Conservation (phyloP, 2,113 vertebrate species). For the Hemibates koningsi region DNA sequence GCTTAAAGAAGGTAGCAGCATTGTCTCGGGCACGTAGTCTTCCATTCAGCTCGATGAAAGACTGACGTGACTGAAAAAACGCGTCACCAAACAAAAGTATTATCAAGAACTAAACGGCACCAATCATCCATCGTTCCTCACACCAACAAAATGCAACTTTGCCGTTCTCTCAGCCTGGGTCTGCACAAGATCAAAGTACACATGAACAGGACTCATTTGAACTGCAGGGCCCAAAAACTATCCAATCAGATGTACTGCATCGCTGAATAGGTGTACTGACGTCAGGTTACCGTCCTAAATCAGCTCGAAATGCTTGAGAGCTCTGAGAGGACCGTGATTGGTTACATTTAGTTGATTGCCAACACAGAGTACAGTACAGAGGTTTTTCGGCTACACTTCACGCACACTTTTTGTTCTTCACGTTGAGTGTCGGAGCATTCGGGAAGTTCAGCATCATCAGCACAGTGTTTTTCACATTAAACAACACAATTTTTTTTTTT, state of each 20-base stretch:
- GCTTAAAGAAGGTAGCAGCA: not conserved
- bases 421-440: slow-evolving; percentile 55
- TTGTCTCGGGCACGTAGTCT: not conserved
- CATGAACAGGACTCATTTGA: not conserved
- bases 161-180: not conserved
- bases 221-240: not conserved
- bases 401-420: slow-evolving; percentile 57
- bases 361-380: slow-evolving; percentile 46
- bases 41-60: not conserved
- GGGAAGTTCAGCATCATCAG: slow-evolving; percentile 68
- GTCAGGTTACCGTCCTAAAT: not conserved
- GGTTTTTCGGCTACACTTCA: slow-evolving; percentile 26
- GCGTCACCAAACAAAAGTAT: not conserved
- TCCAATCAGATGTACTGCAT: not conserved
- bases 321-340: slow-evolving; percentile 27
- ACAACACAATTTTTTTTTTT: slow-evolving; percentile 53
- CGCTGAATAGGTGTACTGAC: not conserved
- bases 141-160: not conserved
- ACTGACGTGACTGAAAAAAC: not conserved
- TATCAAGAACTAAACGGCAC: slow-evolving; percentile 32
- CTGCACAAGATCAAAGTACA: not conserved
- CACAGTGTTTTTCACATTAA: slow-evolving; percentile 71
- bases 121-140: slow-evolving; percentile 14
- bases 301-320: not conserved
- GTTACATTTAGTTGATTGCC: slow-evolving; percentile 46